Conservation (phyloP, 2,797 vertebrate species). For the Sebastes alutus region DNA sequence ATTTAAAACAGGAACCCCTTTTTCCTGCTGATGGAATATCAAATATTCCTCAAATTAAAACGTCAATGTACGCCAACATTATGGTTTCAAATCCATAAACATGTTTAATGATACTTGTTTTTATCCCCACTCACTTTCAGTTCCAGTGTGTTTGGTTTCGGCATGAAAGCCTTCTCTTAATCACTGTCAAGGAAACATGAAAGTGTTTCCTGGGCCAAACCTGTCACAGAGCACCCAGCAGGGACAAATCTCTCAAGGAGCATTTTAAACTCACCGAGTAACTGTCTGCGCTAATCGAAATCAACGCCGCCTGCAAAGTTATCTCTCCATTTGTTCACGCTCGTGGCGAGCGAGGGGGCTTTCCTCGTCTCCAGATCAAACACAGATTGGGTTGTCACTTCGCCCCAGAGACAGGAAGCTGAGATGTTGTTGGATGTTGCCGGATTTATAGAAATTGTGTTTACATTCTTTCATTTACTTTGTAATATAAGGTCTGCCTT, state of each 20-base stretch:
- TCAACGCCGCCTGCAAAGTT: slow-evolving; percentile 16
- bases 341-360: neutral
- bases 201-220: slow-evolving; percentile 8
- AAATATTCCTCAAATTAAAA: neutral
- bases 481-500: neutral
- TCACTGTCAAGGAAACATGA: slow-evolving; percentile 13
- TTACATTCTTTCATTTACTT: neutral
- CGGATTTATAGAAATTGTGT: neutral
- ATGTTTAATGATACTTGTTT: neutral
- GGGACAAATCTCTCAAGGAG: slow-evolving; percentile 20
- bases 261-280: slow-evolving; percentile 22
- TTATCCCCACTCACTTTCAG: neutral
- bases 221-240: slow-evolving; percentile 13
- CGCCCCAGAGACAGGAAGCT: slow-evolving; percentile 1
- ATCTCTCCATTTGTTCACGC: slow-evolving; percentile 9
- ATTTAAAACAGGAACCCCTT: neutral
- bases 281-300: slow-evolving; percentile 29
- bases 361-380: slow-evolving; percentile 38
- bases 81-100: neutral
- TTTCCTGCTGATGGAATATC: neutral
- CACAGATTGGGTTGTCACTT: slow-evolving; percentile 10
- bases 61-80: neutral
- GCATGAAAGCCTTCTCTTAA: slow-evolving; percentile 10
- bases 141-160: neutral
- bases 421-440: neutral